Base-by-base conservation (phyloP, 1,140 invertebrate genomes). In the Oscheius sp. region DNA sequence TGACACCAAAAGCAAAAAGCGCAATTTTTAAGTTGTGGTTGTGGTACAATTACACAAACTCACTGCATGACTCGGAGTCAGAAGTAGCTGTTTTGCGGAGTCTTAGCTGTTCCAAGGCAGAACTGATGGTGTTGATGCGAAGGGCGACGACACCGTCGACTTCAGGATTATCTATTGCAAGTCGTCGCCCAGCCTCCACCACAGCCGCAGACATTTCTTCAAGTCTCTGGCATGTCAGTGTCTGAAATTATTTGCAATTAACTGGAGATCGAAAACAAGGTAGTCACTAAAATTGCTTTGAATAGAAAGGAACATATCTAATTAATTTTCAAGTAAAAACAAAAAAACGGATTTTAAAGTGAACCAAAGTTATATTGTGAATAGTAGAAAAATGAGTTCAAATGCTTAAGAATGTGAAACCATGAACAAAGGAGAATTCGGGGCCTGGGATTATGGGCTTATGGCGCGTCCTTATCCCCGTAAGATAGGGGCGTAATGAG, bases 81-180 rank as follows among this genome's bases (percentile, higher is more conserved):
- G 59, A 42, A 34, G 52, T 68, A 13, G 64, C 20, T 20, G 35
- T 52, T n/a, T 67, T 55, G 45, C 65, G 34, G 13, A 74, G 29
- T 45, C 72, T 46, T n/a, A 74, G 28, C 29, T 74, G 72, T 23
- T 74, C 72, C 72, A 74, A 69, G 13, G 72, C 72, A 46, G 38
- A 67, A 31, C 49, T 58, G 49, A 74, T 74, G 34, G 72, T 74
- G 49, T 68, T 66, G 26, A 74, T 28, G 20, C 72, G 72, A 7
- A 74, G 59, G 52, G 38, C 46, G 28, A 67, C 49, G 23, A 55
- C 49, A 23, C 49, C 49, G 7, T 55, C 49, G 49, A 55, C 49
- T 7, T 55, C 49, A 23, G 49, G 49, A 23, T 55, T 55, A 26
- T 23, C 49, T 15, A 55, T 55, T 4, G 28, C 49, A 23, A 55